Evolutionary conservation across 1,140 invertebrate genomes (phyloP).

Genomic region (Subanguina moxae): DNA sequence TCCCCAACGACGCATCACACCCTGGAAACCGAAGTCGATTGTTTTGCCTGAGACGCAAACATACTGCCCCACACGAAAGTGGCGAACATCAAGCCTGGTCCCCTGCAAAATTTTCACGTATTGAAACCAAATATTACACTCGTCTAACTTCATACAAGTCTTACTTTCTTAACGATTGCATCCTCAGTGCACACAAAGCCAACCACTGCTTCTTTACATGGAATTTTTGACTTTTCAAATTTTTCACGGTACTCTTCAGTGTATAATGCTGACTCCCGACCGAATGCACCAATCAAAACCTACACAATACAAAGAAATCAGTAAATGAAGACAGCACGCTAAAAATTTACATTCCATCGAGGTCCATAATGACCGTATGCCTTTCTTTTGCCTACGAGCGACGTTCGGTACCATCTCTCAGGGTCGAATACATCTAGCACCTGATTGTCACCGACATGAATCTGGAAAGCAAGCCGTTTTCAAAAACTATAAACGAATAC

Average conservation of each 20-base stretch:
- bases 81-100: constrained; percentile 71
- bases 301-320: constrained; percentile 27
- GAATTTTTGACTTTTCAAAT: constrained; percentile 78
- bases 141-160: constrained; percentile 60
- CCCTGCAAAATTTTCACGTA: not conserved
- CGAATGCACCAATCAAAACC: constrained; percentile 54
- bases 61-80: constrained; percentile 80
- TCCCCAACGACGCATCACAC: constrained; percentile 90
- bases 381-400: constrained; percentile 50
- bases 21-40: constrained; percentile 94
- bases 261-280: constrained; percentile 63
- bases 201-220: constrained; percentile 78
- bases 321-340: not conserved
- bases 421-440: constrained; percentile 50
- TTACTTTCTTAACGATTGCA: constrained; percentile 78
- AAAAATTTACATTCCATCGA: constrained; percentile 44
- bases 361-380: constrained; percentile 51
- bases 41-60: constrained; percentile 86
- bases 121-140: not conserved
- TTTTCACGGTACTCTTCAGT: constrained; percentile 83
- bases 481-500: too few species aligned
- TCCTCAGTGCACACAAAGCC: constrained; percentile 81
- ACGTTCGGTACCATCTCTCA: constrained; percentile 47
- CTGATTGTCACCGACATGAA: constrained; percentile 51
- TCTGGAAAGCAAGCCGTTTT: not conserved